Conservation (phyloP, 2,113 vertebrate species). For the Vanacampus margaritifer region DNA sequence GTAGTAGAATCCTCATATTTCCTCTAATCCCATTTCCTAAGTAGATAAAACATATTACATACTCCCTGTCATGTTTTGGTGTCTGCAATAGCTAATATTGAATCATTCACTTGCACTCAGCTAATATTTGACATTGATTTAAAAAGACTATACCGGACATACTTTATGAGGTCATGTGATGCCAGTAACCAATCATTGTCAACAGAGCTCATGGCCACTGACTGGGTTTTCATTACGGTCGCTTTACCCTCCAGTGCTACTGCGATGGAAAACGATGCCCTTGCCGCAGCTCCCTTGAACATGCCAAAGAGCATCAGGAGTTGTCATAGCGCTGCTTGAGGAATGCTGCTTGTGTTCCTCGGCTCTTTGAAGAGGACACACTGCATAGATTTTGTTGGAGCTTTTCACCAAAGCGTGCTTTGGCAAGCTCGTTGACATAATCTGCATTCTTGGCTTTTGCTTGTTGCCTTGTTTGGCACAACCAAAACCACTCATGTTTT, state of each 20-base stretch:
- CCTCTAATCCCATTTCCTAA: background rate
- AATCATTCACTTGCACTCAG: background rate
- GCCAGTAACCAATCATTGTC: background rate
- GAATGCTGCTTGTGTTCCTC: slow-evolving; percentile 63
- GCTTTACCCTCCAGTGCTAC: slow-evolving; percentile 12
- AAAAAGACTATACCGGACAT: background rate
- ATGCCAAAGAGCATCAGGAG: slow-evolving; percentile 49
- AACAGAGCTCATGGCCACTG: background rate
- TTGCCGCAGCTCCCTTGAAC: slow-evolving; percentile 20
- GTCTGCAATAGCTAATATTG: background rate
- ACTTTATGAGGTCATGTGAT: background rate
- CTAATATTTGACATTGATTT: background rate
- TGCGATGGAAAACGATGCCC: slow-evolving; percentile 32
- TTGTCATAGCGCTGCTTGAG: slow-evolving; percentile 62
- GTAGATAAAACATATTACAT: background rate
- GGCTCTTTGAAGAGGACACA: slow-evolving; percentile 58
- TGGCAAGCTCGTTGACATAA: slow-evolving; percentile 56
- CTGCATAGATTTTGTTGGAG: slow-evolving; percentile 46
- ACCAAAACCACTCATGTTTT: slow-evolving; percentile 22
- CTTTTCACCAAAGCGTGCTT: slow-evolving; percentile 56
- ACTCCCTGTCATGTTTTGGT: background rate
- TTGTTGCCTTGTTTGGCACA: slow-evolving; percentile 54
- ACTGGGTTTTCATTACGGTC: slow-evolving; percentile 4
- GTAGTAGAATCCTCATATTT: background rate
- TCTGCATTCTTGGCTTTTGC: slow-evolving; percentile 58